Base-by-base conservation (phyloP, 2,797 vertebrate species). In the Brotula barbata region DNA sequence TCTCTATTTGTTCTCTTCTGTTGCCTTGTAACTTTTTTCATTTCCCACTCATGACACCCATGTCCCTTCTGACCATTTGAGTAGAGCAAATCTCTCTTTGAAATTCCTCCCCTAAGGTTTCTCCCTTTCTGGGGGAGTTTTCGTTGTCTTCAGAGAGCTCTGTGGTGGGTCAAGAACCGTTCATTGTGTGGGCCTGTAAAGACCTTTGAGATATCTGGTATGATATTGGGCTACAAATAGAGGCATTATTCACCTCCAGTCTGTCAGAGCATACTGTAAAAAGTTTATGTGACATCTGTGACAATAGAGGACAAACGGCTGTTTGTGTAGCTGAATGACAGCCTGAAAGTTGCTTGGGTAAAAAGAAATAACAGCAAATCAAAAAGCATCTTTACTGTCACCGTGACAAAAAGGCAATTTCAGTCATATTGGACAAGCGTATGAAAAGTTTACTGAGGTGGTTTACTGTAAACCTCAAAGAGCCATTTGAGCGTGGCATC, bases 291-390 rank as follows among this genome's bases (percentile, higher is more conserved):
- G 22, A 49, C 47, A 25, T 23, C 28, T 34, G 14, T 53, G 33
- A 58, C 44, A 28, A 4, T 22, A 17, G 10, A 39, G 31, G 15
- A 43, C 33, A 31, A 48, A 48, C 34, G 12, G 42, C 48, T 36
- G 40, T 17, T 28, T n/a, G 20, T 7, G n/a, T 19, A 48, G 40
- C 45, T 46, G 31, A 56, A 20, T 34, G 14, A 62, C 8, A 7
- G 13, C 16, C 23, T 40, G 10, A 63, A 47, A 58, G 6, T 5
- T 3, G 12, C 6, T 41, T n/a, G 16, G 14, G 25, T 28, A 41
- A n/a, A 58, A 41, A 8, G 8, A 34, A n/a, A n/a, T 39, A 22
- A 44, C 39, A 6, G 41, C 10, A 10, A 43, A 43, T 20, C 17
- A 20, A 21, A 5, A 20, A 13, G 17, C 19, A 20, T 43, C 41